Conservation (phyloP, 2,797 vertebrate genomes). For the Mus spretus region DNA sequence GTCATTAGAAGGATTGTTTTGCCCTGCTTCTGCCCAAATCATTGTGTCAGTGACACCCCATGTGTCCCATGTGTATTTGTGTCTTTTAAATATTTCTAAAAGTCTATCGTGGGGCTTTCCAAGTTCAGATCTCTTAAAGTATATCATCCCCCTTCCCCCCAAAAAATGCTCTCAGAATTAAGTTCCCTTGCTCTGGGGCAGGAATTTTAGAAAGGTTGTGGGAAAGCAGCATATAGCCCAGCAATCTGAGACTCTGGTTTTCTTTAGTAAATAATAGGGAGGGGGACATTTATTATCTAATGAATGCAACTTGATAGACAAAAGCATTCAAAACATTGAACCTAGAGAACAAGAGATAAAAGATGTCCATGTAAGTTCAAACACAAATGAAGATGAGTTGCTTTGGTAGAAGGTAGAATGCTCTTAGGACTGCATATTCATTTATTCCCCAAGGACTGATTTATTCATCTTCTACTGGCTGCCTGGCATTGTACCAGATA, state of each 20-base stretch:
- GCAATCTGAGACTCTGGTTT: conserved; percentile 5
- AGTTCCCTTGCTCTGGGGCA: conserved; percentile 43
- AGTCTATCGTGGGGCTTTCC: not conserved
- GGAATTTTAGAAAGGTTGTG: conserved; percentile 27
- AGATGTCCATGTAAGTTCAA: conserved; percentile 9
- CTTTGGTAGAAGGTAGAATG: not conserved
- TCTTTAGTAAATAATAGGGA: conserved; percentile 1
- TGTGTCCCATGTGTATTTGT: fast-evolving
- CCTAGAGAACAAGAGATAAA: not conserved
- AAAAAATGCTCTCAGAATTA: not conserved
- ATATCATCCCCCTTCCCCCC: not conserved
- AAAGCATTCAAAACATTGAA: conserved; percentile 44
- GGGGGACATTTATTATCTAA: conserved; percentile 23
- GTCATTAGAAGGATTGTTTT: not conserved
- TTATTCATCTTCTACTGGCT: conserved; percentile 3
- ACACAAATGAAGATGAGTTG: conserved; percentile 34
- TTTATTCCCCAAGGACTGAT: conserved; percentile 23
- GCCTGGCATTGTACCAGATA: not conserved
- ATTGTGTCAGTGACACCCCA: not conserved
- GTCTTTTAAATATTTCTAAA: not conserved
- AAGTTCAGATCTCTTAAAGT: not conserved
- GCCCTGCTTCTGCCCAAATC: not conserved
- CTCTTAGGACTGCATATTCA: not conserved
- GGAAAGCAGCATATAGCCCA: not conserved
- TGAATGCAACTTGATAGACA: conserved; percentile 28